Evolutionary conservation across 2,888 invertebrate genomes (phyloP).

Genomic region (Temnothorax ravouxi): DNA sequence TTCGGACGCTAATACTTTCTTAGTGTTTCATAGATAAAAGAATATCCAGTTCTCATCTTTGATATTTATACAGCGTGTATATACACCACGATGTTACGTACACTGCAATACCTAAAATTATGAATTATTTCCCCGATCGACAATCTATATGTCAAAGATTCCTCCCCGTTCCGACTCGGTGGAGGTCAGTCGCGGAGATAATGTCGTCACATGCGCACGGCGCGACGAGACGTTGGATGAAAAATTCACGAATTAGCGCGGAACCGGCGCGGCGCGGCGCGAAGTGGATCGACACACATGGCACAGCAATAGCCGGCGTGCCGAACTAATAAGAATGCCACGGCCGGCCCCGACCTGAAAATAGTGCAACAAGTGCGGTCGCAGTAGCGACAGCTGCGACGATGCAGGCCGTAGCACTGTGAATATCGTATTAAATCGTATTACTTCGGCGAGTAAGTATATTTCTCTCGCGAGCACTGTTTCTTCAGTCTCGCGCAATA

Average conservation of each 20-base stretch:
- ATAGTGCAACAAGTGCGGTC: no score
- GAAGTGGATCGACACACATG: conserved; percentile 61
- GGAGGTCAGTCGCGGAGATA: conserved; percentile 43
- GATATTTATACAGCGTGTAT: neutral
- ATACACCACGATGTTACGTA: neutral
- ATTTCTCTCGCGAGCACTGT: conserved; percentile 60
- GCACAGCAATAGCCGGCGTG: no score
- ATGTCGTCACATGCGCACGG: conserved; percentile 31
- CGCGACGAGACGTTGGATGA: conserved; percentile 36
- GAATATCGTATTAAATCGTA: conserved; percentile 64
- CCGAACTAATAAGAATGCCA: no score
- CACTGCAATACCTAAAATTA: neutral
- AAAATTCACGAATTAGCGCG: conserved; percentile 62
- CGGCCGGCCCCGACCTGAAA: no score
- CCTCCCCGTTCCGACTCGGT: neutral
- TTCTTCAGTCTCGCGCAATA: conserved; percentile 38
- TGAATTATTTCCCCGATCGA: conserved; percentile 40
- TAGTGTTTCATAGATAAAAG: neutral
- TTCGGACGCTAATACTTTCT: neutral
- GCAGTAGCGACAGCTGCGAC: no score
- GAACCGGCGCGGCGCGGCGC: conserved; percentile 14
- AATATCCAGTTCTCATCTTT: neutral
- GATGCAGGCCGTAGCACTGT: no score
- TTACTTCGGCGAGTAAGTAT: conserved; percentile 65
- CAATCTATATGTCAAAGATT: conserved; percentile 50